Evolutionary conservation across 2,888 invertebrate genomes (phyloP), one percentile per base, ranked within the genome.

Genomic region (Cerceris rybyensis): DNA sequence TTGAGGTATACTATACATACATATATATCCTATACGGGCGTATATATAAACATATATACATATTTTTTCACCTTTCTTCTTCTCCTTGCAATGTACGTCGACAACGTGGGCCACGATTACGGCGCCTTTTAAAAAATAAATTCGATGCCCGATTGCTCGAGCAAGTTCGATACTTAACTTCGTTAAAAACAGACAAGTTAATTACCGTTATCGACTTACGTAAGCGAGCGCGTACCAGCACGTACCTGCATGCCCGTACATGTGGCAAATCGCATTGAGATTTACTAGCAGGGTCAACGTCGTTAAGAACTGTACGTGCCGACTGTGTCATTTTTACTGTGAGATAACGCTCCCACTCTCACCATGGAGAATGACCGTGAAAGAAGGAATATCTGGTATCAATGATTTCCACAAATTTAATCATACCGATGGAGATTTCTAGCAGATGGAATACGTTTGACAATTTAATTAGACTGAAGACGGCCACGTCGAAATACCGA

Each of bases 201-300:
- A 83, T 83, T 83, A 81, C 73, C 75, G 75, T 83, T 83, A 83
- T 78, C 81, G 78, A 71, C 69, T 81, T 76, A 75, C 69, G 73
- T 67, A 71, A 81, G 61, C 60, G 49, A 28, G 52, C 61, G 46
- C 46, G 66, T 65, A 65, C 60, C 54, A 50, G 16, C 65, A 28
- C n/a, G 43, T 28, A 42, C 28, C 46, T 6, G 52, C 39, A 46
- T 39, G 52, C 60, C 50, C 50, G 50, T 50, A 50, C 50, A 50
- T n/a, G 50, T 50, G 54, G 60, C 52, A 54, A 83, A 78, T 82
- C 73, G 72, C 71, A n/a, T 7, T 28, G 70, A 59, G 55, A 82
- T 83, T 83, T 81, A 78, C 71, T 57, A 58, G 58, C 73, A 13
- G 52, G 70, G 72, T 78, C 78, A 71, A 42, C 63, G 42, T 66